Evolutionary conservation across 2,888 invertebrate species (phyloP), one percentile per base, ranked within the genome.

Genomic region (Meta bourneti): DNA sequence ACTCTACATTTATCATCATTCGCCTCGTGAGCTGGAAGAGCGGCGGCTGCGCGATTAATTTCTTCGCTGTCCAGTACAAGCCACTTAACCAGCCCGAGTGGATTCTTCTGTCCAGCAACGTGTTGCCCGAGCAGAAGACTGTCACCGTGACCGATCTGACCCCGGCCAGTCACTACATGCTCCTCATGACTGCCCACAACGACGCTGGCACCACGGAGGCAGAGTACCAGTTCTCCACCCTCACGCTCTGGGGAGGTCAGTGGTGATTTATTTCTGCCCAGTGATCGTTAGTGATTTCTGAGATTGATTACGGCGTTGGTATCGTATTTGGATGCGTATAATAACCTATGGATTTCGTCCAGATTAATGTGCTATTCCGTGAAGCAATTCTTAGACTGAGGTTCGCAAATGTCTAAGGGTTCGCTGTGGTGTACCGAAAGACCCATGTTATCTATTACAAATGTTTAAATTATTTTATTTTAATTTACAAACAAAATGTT

Each of bases 141-240:
- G 90, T 94, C 11, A 91, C 93, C 6, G 92, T 94, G 54, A 92
- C 93, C 9, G 98, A 98, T 95, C 95, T 99, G 94, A 98, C 98
- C 94, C 98, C 99, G 0, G 98, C 98, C 34, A 98, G 97, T 16
- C 98, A 98, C 98, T 99, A 99, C 95, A 97, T 97, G 94, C 96
- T 99, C 93, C 96, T 98, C 93, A 98, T 98, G 72, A 98, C 98
- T 0, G 95, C 95, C 7, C 95, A 95, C 94, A 99, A 98, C 95
- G 98, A 98, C 94, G 99, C 99, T 92, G 99, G 99, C 83, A 98
- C 98, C 94, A 98, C 98, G 72, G 98, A 98, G 83, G 98, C 98
- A 91, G 98, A 98, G 95, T 98, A 98, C 94, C 98, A 98, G 95
- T 98, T 99, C 95, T 98, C 98, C 20, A 99, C 99, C 2, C 96